Base-by-base conservation (phyloP, 2,113 vertebrate genomes). In the Xiphorhynchus elegans region DNA sequence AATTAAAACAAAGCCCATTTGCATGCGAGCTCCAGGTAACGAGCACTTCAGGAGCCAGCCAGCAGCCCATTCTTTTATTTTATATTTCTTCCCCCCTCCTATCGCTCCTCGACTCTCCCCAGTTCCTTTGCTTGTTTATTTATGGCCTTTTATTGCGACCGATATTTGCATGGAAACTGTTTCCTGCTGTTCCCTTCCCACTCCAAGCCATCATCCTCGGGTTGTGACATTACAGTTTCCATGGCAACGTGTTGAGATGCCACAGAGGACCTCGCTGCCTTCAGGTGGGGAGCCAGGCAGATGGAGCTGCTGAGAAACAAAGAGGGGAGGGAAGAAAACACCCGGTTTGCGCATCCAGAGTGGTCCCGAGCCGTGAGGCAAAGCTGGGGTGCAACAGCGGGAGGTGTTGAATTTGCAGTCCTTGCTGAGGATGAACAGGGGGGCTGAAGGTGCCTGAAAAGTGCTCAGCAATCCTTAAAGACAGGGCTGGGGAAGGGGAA, bases 201-300 rank as follows among this genome's bases (percentile, higher is more conserved):
- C 64, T 94, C 86, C 66, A 6, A 82, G 84, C 77, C 87, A 72
- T 70, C 82, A 70, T 90, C 93, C 73, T 12, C 31, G 69, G 77
- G 88, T 68, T 49, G 95, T 50, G 89, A 85, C 87, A 79, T 82
- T 64, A 23, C 10, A 2, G 94, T 97, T 96, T 87, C 96, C 93
- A 63, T 47, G 95, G 95, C 70, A 96, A 96, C 94, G 7, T 2
- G 20, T 24, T 47, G 73, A 90, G 91, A 89, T 94, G 94, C 90
- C 88, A 89, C 92, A 31, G 89, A 91, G 94, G 95, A 79, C 82
- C 42, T 11, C 10, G 44, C 62, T 82, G 85, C 59, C 87, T 82
- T 92, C 95, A 97, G 96, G 94, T 96, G 91, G 89, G 94, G 82
- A 93, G 80, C 15, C 46, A 11, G 89, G 83, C 89, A 93, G 91